Evolutionary conservation across 2,888 invertebrate species (phyloP).

Genomic region (Anagyrus pseudococci): DNA sequence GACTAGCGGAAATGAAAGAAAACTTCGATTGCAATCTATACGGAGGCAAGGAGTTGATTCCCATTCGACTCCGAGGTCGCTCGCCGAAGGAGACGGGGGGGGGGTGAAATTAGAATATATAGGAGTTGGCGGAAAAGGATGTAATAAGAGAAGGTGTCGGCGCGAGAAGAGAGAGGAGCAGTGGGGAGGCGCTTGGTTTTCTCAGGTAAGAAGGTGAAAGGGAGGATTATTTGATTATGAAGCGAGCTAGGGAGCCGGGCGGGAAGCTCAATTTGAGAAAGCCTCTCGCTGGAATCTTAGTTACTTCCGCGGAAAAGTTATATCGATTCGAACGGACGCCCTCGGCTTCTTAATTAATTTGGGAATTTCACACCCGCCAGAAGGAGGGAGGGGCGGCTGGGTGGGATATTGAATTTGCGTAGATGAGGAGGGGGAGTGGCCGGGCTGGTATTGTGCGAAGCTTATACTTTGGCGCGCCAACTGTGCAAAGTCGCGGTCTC

Average conservation of each 20-base stretch:
- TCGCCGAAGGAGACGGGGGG: too few relatives aligned
- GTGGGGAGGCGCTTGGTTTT: not conserved
- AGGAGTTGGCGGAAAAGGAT: too few relatives aligned
- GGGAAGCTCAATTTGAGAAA: slow-evolving; percentile 16
- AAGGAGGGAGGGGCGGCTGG: not conserved
- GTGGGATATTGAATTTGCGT: slow-evolving; percentile 21
- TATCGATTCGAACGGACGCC: slow-evolving; percentile 13
- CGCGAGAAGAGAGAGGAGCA: slow-evolving; percentile 3
- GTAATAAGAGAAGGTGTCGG: not conserved
- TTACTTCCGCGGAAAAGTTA: slow-evolving; percentile 17
- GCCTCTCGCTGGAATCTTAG: slow-evolving; percentile 28
- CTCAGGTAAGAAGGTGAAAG: slow-evolving; percentile 17
- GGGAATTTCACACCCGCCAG: slow-evolving; percentile 13
- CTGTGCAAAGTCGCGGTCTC: too few relatives aligned
- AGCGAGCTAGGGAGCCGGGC: not conserved
- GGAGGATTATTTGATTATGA: slow-evolving; percentile 31
- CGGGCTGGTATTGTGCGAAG: too few relatives aligned
- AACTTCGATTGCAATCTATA: slow-evolving; percentile 34
- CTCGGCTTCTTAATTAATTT: slow-evolving; percentile 33
- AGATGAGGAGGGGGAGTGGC: not conserved
- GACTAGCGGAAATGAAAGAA: slow-evolving; percentile 28
- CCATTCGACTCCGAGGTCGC: too few relatives aligned
- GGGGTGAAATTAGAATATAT: too few relatives aligned
- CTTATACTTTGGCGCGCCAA: too few relatives aligned
- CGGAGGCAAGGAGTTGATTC: slow-evolving; percentile 5